A percentile compares a stretch with the other conserved stretches of the same genome.
Conservation (phyloP, 2,113 vertebrate genomes). For the Chunga burmeisteri region DNA sequence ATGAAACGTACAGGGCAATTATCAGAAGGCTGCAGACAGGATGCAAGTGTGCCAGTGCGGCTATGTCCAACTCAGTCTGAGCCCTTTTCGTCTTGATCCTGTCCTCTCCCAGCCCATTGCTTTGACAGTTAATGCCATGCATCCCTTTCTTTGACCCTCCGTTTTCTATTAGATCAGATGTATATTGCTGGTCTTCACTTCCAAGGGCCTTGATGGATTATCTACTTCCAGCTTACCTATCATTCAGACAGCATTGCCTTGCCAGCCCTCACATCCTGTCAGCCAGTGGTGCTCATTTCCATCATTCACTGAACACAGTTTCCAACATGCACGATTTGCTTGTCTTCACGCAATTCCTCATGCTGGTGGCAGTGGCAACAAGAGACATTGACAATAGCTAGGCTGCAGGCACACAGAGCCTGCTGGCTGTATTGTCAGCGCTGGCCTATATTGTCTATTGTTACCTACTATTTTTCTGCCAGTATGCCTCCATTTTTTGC, state of each 20-base stretch:
- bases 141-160: not conserved
- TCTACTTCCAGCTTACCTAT: not conserved
- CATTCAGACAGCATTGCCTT: not conserved
- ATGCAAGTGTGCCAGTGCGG: not conserved
- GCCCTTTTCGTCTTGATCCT: not conserved
- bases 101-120: not conserved
- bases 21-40: not conserved
- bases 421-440: not conserved
- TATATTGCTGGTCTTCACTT: not conserved
- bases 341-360: not conserved
- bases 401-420: not conserved
- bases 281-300: not conserved
- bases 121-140: not conserved
- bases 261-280: not conserved
- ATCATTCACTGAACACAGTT: not conserved
- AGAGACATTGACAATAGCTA: not conserved
- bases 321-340: not conserved
- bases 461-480: not conserved
- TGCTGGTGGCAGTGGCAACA: not conserved
- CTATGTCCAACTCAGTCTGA: not conserved
- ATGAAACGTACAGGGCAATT: not conserved
- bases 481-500: not conserved
- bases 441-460: not conserved
- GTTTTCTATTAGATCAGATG: not conserved
- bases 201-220: not conserved